Conservation (phyloP, 2,888 invertebrate species). For the Hyppa rectilinea region DNA sequence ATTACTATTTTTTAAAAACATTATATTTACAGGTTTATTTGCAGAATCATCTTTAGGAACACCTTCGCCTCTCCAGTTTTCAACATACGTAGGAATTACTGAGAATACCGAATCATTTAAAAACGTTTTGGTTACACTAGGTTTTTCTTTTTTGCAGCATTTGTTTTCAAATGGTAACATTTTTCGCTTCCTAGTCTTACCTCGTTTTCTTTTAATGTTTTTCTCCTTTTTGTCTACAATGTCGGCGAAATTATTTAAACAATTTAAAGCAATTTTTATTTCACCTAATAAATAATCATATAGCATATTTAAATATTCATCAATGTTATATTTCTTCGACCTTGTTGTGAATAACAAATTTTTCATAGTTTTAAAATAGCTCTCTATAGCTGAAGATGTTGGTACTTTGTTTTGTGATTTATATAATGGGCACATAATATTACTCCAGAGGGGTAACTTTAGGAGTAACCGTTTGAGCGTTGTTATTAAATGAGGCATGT, state of each 20-base stretch:
- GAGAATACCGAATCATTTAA: conserved; percentile 51
- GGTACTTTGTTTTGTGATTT: conserved; percentile 50
- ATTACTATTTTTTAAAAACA: too few relatives aligned
- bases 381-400: conserved; percentile 52
- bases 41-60: conserved; percentile 50
- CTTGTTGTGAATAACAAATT: conserved; percentile 51
- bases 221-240: conserved; percentile 48
- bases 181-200: conserved; percentile 52
- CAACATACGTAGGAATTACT: conserved; percentile 52
- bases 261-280: conserved; percentile 50
- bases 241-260: conserved; percentile 47
- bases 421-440: conserved; percentile 52
- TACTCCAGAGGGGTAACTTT: conserved; percentile 54
- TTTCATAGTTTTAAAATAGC: conserved; percentile 54
- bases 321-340: conserved; percentile 45
- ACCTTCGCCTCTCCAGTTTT: conserved; percentile 53
- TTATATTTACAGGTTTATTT: conserved; percentile 50
- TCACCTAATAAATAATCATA: conserved; percentile 50
- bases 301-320: conserved; percentile 52
- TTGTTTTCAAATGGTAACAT: conserved; percentile 45
- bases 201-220: conserved; percentile 50
- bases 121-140: conserved; percentile 50
- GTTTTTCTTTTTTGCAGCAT: conserved; percentile 50
- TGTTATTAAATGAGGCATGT: conserved; percentile 53
- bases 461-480: conserved; percentile 51